A percentile compares a stretch with the other conserved stretches of the same genome.
These are phyloP conservation scores for Xanthia icteritia DNA, from an alignment of 2,888 invertebrate species.

Conservation along the genomic window DNA sequence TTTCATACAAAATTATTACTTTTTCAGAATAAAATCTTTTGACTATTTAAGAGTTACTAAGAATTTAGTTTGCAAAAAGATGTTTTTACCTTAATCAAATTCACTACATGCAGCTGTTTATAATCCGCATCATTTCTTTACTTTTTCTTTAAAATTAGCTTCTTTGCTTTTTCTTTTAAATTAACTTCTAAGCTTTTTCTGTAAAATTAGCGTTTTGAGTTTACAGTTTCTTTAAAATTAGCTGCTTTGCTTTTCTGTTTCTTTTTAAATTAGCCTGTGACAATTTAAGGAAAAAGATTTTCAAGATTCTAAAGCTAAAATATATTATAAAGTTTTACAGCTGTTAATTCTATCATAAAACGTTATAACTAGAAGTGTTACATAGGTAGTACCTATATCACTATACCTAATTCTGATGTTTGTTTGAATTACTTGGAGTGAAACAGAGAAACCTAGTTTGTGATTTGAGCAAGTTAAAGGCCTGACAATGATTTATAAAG, in stretches of 20 bases:
- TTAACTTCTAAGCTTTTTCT: neutral
- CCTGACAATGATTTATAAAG: slow-evolving; percentile 66
- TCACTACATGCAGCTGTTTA: neutral
- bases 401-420: neutral
- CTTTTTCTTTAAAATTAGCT: neutral
- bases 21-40: neutral
- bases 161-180: neutral
- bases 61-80: neutral
- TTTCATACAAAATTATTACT: neutral
- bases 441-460: slow-evolving; percentile 21
- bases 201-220: neutral
- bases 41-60: neutral
- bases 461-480: slow-evolving; percentile 34
- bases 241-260: neutral
- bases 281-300: neutral
- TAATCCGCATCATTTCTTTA: neutral
- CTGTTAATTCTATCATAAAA: neutral
- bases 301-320: neutral
- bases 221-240: neutral
- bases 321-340: neutral
- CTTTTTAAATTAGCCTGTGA: neutral
- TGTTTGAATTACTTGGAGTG: slow-evolving; percentile 1
- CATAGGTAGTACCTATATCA: neutral
- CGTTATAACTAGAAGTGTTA: neutral
- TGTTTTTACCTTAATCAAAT: neutral